phyloP scores from a whole-genome alignment of 1,140 invertebrate species.

The Elymnias hypermnestra region DNA sequence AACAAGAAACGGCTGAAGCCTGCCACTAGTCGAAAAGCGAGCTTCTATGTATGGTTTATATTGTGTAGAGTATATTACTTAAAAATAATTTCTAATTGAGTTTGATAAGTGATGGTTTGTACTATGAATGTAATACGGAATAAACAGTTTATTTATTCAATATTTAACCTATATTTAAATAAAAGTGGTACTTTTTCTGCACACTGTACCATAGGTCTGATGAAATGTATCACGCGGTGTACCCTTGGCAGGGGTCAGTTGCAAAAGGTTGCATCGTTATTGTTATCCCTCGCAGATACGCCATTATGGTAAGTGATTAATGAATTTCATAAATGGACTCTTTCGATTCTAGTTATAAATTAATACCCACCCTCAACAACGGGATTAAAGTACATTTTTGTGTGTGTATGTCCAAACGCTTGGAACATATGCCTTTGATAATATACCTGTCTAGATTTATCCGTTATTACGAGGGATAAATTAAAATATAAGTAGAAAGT shows the following conservation, averaged over 20 bases:
- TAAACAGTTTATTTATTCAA: too few species aligned
- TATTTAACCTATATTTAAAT: too few species aligned
- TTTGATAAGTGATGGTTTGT: too few species aligned
- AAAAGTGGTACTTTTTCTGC: neutral
- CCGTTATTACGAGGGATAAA: neutral
- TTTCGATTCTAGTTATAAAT: neutral
- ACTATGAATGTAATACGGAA: too few species aligned
- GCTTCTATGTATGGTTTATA: too few species aligned
- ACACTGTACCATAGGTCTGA: conserved; percentile 9
- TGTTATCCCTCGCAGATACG: conserved; percentile 28
- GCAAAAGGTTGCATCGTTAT: conserved; percentile 25
- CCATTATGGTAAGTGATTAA: conserved; percentile 32
- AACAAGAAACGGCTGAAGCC: too few species aligned
- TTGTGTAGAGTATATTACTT: neutral
- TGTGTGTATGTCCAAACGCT: neutral
- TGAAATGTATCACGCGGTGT: conserved; percentile 17
- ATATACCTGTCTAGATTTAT: conserved; percentile 6
- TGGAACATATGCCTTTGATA: conserved; percentile 5
- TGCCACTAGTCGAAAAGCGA: too few species aligned
- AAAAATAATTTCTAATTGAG: neutral
- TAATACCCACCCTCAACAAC: neutral
- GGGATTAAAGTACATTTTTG: neutral
- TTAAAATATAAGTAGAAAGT: neutral
- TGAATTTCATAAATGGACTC: conserved; percentile 24
- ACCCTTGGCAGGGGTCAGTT: conserved; percentile 23